These are phyloP conservation scores for Zaprionus capensis DNA, from an alignment of 1,140 invertebrate genomes.

Conservation along the genomic window DNA sequence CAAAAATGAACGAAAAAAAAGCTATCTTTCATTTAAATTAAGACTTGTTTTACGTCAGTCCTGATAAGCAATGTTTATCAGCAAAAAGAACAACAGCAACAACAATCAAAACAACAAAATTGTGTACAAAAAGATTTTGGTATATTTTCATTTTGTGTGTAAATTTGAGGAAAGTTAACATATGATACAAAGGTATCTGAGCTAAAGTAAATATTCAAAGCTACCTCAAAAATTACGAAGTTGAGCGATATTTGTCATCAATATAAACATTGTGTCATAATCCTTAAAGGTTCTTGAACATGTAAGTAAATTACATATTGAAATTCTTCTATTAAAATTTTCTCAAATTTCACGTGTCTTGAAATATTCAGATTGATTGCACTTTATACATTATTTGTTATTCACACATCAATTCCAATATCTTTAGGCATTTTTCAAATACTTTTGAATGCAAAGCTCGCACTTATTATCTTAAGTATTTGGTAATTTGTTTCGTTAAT, in stretches of 20 bases:
- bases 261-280: not conserved
- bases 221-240: not conserved
- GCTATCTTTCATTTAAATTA: slow-evolving; percentile 66
- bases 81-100: slow-evolving; percentile 18
- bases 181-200: not conserved
- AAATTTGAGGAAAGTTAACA: not conserved
- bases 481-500: slow-evolving; percentile 54
- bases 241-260: not conserved
- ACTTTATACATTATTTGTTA: slow-evolving; percentile 32
- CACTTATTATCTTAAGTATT: slow-evolving; percentile 61
- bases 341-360: no score
- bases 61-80: slow-evolving; percentile 69
- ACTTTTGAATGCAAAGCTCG: slow-evolving; percentile 20
- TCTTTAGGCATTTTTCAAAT: slow-evolving; percentile 31
- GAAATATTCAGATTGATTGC: slow-evolving; percentile 40
- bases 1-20: slow-evolving; percentile 18
- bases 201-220: not conserved
- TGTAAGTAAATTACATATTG: not conserved
- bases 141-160: not conserved
- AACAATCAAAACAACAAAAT: not conserved
- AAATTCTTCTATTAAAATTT: no score
- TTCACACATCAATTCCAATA: slow-evolving; percentile 5
- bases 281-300: not conserved
- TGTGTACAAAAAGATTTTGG: not conserved
- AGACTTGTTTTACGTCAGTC: slow-evolving; percentile 63